These are phyloP conservation scores for Agriopis marginaria DNA, from an alignment of 2,888 invertebrate genomes.

Conservation along the genomic window DNA sequence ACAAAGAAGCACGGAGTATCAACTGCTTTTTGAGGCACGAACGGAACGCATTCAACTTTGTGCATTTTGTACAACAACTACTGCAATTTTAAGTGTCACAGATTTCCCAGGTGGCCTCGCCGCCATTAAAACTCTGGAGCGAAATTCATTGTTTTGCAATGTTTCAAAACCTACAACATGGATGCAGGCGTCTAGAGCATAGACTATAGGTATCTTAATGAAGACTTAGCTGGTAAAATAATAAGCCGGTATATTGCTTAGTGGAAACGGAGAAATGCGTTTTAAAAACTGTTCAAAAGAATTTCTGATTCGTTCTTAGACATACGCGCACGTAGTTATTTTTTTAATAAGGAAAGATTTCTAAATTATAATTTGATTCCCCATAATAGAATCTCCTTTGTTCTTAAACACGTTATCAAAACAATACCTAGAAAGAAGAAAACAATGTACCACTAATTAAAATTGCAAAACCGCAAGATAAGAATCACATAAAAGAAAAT, in stretches of 20 bases:
- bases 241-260: background rate
- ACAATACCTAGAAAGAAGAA: background rate
- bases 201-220: background rate
- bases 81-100: conserved; percentile 44
- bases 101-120: conserved; percentile 42
- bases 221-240: background rate
- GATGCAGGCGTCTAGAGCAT: conserved; percentile 14
- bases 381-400: background rate
- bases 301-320: background rate
- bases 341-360: conserved; percentile 1
- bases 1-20: conserved; percentile 16
- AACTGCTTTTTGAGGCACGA: conserved; percentile 36
- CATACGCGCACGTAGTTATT: background rate
- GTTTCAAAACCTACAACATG: conserved; percentile 27
- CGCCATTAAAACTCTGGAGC: conserved; percentile 43
- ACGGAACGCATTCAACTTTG: conserved; percentile 29
- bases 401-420: background rate
- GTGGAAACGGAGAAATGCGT: background rate
- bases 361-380: background rate
- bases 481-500: conserved; percentile 19
- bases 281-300: background rate
- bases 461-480: conserved; percentile 15
- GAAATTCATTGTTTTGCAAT: conserved; percentile 45
- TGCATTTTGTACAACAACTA: conserved; percentile 44
- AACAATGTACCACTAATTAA: conserved; percentile 21